Evolutionary conservation across 2,113 vertebrate species (phyloP).

Genomic region (Scolopax mira): DNA sequence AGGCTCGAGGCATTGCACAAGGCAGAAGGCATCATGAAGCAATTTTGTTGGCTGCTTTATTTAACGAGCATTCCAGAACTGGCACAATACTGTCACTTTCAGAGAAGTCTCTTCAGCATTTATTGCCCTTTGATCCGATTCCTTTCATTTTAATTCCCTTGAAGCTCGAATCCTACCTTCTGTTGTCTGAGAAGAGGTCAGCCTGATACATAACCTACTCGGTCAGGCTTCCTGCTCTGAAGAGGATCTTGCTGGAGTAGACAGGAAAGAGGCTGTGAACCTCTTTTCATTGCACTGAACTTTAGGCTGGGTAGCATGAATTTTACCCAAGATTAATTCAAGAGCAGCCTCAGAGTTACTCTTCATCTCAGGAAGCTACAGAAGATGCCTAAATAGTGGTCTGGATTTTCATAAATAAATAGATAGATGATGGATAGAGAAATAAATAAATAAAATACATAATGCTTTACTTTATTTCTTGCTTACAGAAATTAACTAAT

Average conservation of each 20-base stretch:
- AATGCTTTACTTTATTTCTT: background rate
- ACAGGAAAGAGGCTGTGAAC: background rate
- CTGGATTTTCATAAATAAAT: background rate
- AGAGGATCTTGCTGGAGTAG: fast-evolving
- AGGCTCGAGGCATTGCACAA: background rate
- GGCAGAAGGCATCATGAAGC: background rate
- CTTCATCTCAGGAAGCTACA: background rate
- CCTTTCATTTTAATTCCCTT: background rate
- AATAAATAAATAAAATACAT: background rate
- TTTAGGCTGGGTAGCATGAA: background rate
- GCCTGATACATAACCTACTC: background rate
- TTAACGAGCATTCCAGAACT: background rate
- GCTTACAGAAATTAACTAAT: background rate
- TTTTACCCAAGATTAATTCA: background rate
- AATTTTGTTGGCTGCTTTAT: background rate
- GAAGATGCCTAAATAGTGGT: background rate
- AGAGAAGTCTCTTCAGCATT: background rate
- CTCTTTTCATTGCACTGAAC: background rate
- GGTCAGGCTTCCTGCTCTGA: background rate
- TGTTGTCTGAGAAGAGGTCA: background rate
- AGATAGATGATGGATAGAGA: background rate
- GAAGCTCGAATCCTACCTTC: background rate
- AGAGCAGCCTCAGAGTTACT: background rate
- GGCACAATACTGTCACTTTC: background rate
- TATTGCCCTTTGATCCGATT: background rate